Percentiles rank a stretch among this genome's conserved stretches.
phyloP scores from a whole-genome alignment of 1,140 invertebrate species.

The Venturia canescens region DNA sequence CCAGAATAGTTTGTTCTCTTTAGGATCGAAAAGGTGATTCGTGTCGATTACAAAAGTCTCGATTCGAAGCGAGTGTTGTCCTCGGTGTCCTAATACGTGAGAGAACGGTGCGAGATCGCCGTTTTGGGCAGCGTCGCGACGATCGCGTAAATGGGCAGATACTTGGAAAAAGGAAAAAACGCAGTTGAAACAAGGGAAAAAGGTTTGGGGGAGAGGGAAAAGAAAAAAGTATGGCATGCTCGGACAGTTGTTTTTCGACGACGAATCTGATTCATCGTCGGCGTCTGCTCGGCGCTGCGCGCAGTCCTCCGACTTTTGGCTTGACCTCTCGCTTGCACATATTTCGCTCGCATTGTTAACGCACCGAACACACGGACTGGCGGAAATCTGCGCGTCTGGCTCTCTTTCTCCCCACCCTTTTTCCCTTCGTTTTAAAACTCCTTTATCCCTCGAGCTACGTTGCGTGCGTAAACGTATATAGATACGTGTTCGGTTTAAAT shows the following conservation, averaged over 20 bases:
- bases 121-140: conserved; percentile 17
- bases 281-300: conserved; percentile 32
- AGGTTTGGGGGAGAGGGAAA: neutral
- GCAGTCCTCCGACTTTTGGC: neutral
- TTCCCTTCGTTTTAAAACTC: neutral
- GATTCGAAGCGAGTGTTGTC: neutral
- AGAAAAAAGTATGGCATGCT: conserved; percentile 14
- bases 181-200: too few relatives aligned
- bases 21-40: too few relatives aligned
- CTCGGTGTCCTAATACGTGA: conserved; percentile 14
- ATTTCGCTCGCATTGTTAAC: conserved; percentile 23
- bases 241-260: conserved; percentile 32
- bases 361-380: neutral
- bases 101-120: neutral
- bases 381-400: conserved; percentile 20
- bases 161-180: too few relatives aligned
- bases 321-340: conserved; percentile 14
- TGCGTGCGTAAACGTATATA: too few relatives aligned
- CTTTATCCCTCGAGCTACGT: too few relatives aligned
- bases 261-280: conserved; percentile 44
- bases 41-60: too few relatives aligned
- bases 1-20: too few relatives aligned
- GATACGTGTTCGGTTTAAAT: neutral
- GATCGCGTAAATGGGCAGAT: neutral
- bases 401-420: neutral